These are phyloP conservation scores for Rhinophrynus dorsalis DNA, from an alignment of 2,797 vertebrate genomes.

Conservation along the genomic window DNA sequence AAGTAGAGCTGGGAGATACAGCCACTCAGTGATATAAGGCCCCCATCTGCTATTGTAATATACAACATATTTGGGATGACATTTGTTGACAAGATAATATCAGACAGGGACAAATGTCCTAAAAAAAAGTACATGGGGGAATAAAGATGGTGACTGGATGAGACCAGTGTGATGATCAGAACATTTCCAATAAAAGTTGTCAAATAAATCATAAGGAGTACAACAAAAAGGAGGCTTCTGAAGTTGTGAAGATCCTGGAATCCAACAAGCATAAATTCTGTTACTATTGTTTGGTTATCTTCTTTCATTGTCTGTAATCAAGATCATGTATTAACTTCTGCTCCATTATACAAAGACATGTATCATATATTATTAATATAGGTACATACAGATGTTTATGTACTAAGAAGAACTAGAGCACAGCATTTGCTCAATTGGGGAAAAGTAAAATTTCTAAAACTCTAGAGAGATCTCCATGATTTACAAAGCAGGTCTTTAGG, in stretches of 20 bases:
- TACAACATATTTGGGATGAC: constrained; percentile 21
- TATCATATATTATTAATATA: no score
- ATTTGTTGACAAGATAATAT: constrained; percentile 17
- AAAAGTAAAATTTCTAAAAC: no score
- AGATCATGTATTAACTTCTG: no score
- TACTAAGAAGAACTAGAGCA: no score
- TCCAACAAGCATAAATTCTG: background rate
- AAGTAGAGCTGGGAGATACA: constrained; percentile 50
- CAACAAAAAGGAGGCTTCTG: background rate
- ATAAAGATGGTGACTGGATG: background rate
- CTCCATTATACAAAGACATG: no score
- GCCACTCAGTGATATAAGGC: constrained; percentile 43
- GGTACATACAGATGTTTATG: no score
- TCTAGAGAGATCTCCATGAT: no score
- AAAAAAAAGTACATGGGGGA: background rate
- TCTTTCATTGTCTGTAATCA: no score
- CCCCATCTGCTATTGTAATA: background rate
- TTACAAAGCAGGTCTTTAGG: no score
- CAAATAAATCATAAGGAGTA: background rate
- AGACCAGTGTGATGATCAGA: background rate
- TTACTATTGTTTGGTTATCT: background rate
- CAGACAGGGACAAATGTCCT: constrained; percentile 2
- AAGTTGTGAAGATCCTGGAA: background rate
- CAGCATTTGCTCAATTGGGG: no score
- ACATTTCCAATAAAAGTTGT: constrained; percentile 6